Evolutionary conservation across 2,797 vertebrate genomes (phyloP).

Genomic region (Margarornis squamiger): DNA sequence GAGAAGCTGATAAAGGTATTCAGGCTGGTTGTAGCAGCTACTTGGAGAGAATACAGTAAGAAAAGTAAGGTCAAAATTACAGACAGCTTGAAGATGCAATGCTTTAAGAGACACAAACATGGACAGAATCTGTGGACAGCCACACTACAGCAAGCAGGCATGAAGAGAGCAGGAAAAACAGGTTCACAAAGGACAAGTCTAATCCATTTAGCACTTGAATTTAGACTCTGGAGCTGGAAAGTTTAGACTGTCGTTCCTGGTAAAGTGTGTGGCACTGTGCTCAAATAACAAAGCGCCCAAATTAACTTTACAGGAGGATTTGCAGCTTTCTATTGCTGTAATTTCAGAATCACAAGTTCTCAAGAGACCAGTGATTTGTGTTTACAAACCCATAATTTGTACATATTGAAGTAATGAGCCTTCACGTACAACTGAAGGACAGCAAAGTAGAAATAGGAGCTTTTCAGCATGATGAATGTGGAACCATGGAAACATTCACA

Average conservation of each 20-base stretch:
- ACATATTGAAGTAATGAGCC: background rate
- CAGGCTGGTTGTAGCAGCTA: background rate
- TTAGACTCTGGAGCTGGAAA: background rate
- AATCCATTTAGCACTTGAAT: background rate
- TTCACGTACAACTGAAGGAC: background rate
- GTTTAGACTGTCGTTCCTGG: background rate
- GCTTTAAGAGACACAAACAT: background rate
- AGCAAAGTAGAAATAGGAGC: background rate
- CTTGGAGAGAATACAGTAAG: background rate
- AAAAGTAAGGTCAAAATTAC: background rate
- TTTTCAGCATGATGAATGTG: background rate
- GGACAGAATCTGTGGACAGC: background rate
- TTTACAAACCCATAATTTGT: background rate
- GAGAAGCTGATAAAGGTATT: background rate
- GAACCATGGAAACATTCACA: background rate
- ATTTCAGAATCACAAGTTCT: background rate
- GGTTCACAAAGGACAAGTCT: background rate
- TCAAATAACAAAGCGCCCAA: background rate
- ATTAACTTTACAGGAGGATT: background rate
- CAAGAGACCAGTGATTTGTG: background rate
- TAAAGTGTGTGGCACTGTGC: background rate
- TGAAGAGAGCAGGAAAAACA: background rate
- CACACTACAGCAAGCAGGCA: background rate
- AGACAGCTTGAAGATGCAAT: background rate
- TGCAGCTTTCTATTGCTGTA: background rate